Base-by-base conservation (phyloP, 2,888 invertebrate genomes). In the Elmis aenea region DNA sequence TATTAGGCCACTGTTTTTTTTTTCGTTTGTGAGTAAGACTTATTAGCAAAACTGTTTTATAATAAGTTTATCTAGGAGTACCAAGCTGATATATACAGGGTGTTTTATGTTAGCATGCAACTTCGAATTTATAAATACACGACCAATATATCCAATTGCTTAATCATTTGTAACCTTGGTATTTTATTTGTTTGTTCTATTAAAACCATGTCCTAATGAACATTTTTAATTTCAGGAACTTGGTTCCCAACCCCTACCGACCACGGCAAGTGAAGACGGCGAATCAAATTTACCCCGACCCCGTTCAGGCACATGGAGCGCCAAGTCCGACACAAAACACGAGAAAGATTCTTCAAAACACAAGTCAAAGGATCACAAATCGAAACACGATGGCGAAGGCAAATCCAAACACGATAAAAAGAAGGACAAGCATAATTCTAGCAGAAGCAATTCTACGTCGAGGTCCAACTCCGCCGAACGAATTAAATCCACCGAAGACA, bases 221-320 rank as follows among this genome's bases (percentile, higher is more conserved):
- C n/a, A n/a, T n/a, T n/a, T n/a, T n/a, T n/a, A n/a, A n/a, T n/a
- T 68, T 13, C 62, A 79, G 78, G 77, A 77, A 62, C 69, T 76
- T 47, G 77, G 77, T 26, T 77, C 78, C n/a, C 77, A 77, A 56
- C 77, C 77, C 8, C 61, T 78, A 42, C 76, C 78, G 6, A 72
- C 74, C 34, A 72, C 72, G 6, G 51, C 58, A 13, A 50, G 52
- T 12, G 76, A 76, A 52, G 77, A 77, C 63, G 61, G 59, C 42
- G 63, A 64, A 38, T 67, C 64, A 34, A 61, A 60, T 16, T 55
- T 69, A 31, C 67, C 73, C 32, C 70, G 81, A 30, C 76, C 73
- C 23, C 74, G 81, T 37, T 82, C 82, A 43, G 84, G 83, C 55
- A 75, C 79, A 31, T 76, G 74, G 76, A 67, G 75, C 10, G 68